Percentiles rank a stretch among this genome's conserved stretches.
These are phyloP conservation scores for Pristionchus mayeri DNA, from an alignment of 2,888 invertebrate species.

Conservation along the genomic window DNA sequence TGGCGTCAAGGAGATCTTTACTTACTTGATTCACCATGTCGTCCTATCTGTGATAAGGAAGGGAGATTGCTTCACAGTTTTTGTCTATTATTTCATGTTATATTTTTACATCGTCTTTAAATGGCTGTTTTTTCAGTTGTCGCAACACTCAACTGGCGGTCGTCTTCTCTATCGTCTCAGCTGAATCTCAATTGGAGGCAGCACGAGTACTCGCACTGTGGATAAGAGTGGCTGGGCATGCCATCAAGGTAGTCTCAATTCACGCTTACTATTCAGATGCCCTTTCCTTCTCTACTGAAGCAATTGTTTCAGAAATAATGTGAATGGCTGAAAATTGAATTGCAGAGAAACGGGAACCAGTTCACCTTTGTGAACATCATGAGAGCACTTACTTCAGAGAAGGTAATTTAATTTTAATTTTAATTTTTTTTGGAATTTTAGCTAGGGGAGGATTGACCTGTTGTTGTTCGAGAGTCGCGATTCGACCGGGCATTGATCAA, in stretches of 20 bases:
- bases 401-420: background rate
- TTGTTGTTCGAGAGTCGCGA: no score
- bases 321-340: no score
- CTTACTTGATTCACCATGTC: no score
- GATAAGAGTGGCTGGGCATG: slow-evolving; percentile 18
- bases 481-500: no score
- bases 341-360: slow-evolving; percentile 38
- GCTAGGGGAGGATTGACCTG: no score
- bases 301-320: no score
- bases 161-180: slow-evolving; percentile 29
- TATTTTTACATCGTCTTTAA: background rate
- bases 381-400: slow-evolving; percentile 29
- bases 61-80: no score
- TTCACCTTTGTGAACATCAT: slow-evolving; percentile 43
- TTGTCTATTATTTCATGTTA: no score
- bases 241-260: background rate
- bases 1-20: no score
- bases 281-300: no score
- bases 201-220: slow-evolving; percentile 32
- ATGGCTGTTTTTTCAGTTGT: slow-evolving; percentile 6
- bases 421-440: no score
- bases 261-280: background rate
- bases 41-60: no score
- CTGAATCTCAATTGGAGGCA: slow-evolving; percentile 3
- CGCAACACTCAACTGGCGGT: slow-evolving; percentile 18